Base-by-base conservation (phyloP, 2,113 vertebrate species). In the Chaetops frenatus region DNA sequence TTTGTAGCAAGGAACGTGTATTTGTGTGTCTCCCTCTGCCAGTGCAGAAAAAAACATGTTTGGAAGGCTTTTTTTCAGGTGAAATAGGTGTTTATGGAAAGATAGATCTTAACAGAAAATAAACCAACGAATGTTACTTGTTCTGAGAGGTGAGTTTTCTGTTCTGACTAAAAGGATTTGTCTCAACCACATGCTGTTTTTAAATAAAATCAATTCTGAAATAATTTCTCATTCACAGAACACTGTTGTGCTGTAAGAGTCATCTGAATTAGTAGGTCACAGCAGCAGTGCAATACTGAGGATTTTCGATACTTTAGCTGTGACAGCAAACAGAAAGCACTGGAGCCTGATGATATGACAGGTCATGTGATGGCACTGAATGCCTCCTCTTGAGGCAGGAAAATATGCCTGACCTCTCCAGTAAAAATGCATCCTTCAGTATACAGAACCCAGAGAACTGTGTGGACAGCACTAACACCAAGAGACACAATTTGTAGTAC, bases 401-500 rank as follows among this genome's bases (percentile, higher is more conserved):
- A 69, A 65, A 87, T 61, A 9, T n/a, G 77, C 0, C 0, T 86
- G 83, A 78, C 36, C 44, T 71, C 48, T 35, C 7, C 33, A 23
- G 40, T 57, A 57, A 78, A 88, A 96, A 87, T 72, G 28, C 40
- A 60, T 35, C 48, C 7, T 84, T 67, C 56, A 27, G 44, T 45
- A 60, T 11, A 50, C 74, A 86, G 67, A 86, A 64, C 58, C 45
- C 22, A 11, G 44, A 87, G 86, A 69, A 11, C 22, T 76, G 12
- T 12, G 24, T 47, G 65, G 51, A 24, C 47, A 72, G 61, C 3
- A 1, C 36, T 64, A 65, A 35, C 61, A 69, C 81, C 89, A 72
- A 20, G 96, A 91, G 86, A 87, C 86, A 42, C 84, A 42, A 91
- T 90, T 96, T 92, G 91, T 91, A 95, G 53, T 94, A 54, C 35